Base-by-base conservation (phyloP, 2,113 vertebrate genomes). In the Ramphastos sulfuratus region DNA sequence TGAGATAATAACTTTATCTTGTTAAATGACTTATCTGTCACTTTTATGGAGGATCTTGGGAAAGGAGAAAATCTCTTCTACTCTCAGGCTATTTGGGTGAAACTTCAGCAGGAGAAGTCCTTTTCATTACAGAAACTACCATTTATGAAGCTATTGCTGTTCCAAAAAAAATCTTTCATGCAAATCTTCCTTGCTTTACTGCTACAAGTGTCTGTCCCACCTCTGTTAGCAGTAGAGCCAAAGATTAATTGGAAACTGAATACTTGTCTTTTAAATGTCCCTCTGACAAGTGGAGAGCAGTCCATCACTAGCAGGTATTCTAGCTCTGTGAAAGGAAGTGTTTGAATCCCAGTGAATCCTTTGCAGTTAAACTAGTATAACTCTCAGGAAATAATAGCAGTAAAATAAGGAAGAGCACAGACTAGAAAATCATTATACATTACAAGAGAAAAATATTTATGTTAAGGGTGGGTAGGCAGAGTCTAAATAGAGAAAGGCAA, bases 211-310 rank as follows among this genome's bases (percentile, higher is more conserved):
- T 33, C 63, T 89, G 19, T 84, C 44, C n/a, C 63, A 82, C 7
- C 70, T 64, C 31, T 82, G 24, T 44, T 52, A 60, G 48, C 12
- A 67, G n/a, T 39, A 52, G 27, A 76, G 25, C 48, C 33, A 72
- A 75, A 86, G 67, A 76, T 12, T 89, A 82, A 89, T 59, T 75
- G 46, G 66, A 79, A 91, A 69, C 10, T 6, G 18, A 87, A 87
- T 28, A 44, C 15, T 35, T 52, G 64, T 50, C 69, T 67, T 90
- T 77, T 55, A 96, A 87, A 85, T 35, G 7, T 27, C 16, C 73
- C 24, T 85, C 55, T 65, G 33, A n/a, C 14, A 54, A 70, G 25
- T 50, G 39, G 42, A 85, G 55, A 91, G 12, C 15, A 52, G 13
- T 69, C 39, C 63, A 44, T 24, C 59, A 44, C 71, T 70, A 16